Conservation (phyloP, 1,140 invertebrate species). For the Caenorhabditis brenneri region DNA sequence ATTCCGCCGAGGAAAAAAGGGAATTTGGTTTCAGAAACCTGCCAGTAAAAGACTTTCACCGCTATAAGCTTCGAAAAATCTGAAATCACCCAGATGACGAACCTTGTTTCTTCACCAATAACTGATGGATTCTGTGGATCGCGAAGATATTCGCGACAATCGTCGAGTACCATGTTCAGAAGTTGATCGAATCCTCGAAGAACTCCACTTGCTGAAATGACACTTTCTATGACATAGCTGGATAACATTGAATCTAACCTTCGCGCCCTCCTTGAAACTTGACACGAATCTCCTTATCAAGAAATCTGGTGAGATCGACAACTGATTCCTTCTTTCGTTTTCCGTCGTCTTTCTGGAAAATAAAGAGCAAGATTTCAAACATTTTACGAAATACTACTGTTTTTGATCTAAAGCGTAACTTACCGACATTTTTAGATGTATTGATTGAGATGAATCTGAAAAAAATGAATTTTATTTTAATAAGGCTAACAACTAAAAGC, state of each 20-base stretch:
- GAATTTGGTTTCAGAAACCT: no score
- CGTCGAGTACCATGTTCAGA: conserved; percentile 93
- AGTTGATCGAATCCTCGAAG: conserved; percentile 96
- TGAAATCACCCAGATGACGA: no score
- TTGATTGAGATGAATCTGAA: no score
- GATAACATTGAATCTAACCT: conserved; percentile 71
- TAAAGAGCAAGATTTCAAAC: background rate
- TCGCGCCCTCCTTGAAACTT: conserved; percentile 98
- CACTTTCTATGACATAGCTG: background rate
- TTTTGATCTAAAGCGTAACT: no score
- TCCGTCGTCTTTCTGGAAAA: conserved; percentile 59
- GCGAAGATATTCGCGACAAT: conserved; percentile 90
- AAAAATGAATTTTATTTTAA: no score
- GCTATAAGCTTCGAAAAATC: no score
- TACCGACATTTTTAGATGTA: background rate
- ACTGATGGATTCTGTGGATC: conserved; percentile 97
- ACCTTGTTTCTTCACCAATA: conserved; percentile 89
- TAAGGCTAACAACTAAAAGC: no score
- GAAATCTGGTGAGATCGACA: conserved; percentile 91
- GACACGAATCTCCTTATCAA: conserved; percentile 94
- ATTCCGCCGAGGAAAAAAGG: no score
- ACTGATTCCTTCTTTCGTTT: conserved; percentile 96
- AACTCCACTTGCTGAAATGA: conserved; percentile 81
- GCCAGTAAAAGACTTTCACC: no score
- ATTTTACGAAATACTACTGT: background rate